Percentiles rank a stretch among this genome's conserved stretches.
Evolutionary conservation across 2,888 invertebrate species (phyloP).

Genomic region (Ophion slaviceki): DNA sequence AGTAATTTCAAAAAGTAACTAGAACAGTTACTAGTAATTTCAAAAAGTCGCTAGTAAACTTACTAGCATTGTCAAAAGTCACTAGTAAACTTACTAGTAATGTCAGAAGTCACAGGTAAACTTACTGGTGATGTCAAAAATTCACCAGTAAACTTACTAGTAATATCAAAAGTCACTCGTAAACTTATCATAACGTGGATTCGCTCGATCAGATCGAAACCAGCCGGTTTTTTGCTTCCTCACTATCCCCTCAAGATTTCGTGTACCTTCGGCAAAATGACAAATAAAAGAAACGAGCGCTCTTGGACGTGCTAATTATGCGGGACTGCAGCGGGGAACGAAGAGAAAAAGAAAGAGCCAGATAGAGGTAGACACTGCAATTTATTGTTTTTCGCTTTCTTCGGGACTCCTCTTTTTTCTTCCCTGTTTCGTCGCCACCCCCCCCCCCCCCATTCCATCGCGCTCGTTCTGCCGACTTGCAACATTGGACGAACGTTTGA

Average conservation of each 20-base stretch:
- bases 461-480: conserved; percentile 44
- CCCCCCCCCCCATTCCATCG: conserved; percentile 31
- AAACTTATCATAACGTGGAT: too few species aligned
- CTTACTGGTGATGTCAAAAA: too few species aligned
- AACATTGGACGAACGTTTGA: conserved; percentile 73
- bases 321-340: conserved; percentile 57
- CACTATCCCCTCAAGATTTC: conserved; percentile 9
- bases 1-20: too few species aligned
- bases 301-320: conserved; percentile 75
- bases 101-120: too few species aligned
- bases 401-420: conserved; percentile 25
- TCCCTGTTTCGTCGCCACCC: conserved; percentile 35
- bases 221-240: background rate
- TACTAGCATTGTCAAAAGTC: too few species aligned
- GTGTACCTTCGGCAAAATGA: conserved; percentile 47
- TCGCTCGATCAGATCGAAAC: conserved; percentile 30
- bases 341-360: background rate
- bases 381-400: conserved; percentile 34
- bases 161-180: too few species aligned
- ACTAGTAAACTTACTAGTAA: too few species aligned
- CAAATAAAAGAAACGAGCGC: conserved; percentile 58
- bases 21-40: too few species aligned
- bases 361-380: background rate
- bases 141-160: too few species aligned
- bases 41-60: too few species aligned